Evolutionary conservation across 2,113 vertebrate species (phyloP).

Genomic region (Galbula dea): DNA sequence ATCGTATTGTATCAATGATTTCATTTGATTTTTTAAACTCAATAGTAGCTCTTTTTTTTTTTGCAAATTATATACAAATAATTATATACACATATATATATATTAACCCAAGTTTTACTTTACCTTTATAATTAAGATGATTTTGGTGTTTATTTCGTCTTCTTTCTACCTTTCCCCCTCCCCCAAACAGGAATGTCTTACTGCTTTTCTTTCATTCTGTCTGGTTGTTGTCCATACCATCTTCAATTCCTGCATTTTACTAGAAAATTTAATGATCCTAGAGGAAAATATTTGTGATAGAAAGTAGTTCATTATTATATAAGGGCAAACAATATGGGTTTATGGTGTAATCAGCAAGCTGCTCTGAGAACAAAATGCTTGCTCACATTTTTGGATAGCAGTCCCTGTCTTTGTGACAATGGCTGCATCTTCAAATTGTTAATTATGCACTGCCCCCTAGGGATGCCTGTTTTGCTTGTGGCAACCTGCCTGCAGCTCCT

Average conservation of each 20-base stretch:
- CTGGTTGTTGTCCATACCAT: neutral
- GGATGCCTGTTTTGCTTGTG: constrained; percentile 50
- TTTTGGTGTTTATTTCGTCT: neutral
- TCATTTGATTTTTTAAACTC: neutral
- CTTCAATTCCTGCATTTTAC: neutral
- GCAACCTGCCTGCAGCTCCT: constrained; percentile 33
- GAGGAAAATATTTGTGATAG: neutral
- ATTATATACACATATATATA: neutral
- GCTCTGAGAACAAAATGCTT: neutral
- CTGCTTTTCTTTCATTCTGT: neutral
- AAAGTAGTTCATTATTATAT: neutral
- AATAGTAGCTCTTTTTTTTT: neutral
- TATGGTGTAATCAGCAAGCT: neutral
- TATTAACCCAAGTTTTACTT: neutral
- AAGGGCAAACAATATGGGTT: neutral
- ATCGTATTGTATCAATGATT: neutral
- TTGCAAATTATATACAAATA: neutral
- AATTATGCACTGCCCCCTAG: constrained; percentile 74
- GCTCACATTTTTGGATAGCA: constrained; percentile 1
- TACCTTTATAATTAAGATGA: neutral
- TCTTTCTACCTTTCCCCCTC: neutral
- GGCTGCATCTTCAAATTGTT: constrained; percentile 43
- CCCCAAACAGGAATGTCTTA: neutral
- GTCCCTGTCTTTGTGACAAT: constrained; percentile 20
- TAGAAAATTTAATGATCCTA: neutral